These are phyloP conservation scores for western clawed frog (Xenopus tropicalis) DNA, from an alignment of 2,113 vertebrate species.

Conservation along the genomic window UCB_Xtro_10.0 CM004450.2:67571001-67571500, in stretches of 20 bases:
- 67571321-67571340: conserved; percentile 54
- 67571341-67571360: conserved; percentile 67
- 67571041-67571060: conserved; percentile 47
- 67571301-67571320: conserved; percentile 50
- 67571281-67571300: conserved; percentile 39
- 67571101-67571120: conserved; percentile 65
- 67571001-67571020: conserved; percentile 53
- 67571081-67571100: conserved; percentile 46
- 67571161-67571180: conserved; percentile 72
- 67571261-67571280: conserved; percentile 47
- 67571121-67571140: conserved; percentile 71
- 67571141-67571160: conserved; percentile 78
- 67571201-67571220: conserved; percentile 41
- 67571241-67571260: conserved; percentile 33
- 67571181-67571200: conserved; percentile 65
- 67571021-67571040: conserved; percentile 57
- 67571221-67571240: conserved; percentile 18
- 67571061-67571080: conserved; percentile 41
- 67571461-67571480: conserved; percentile 58
- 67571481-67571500: conserved; percentile 50
- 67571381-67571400: conserved; percentile 62
- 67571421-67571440: conserved; percentile 48
- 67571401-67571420: conserved; percentile 36
- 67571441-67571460: conserved; percentile 48
- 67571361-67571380: conserved; percentile 61